Conservation (phyloP, 2,797 vertebrate genomes). For the Parauchenoglanis punctatus region DNA sequence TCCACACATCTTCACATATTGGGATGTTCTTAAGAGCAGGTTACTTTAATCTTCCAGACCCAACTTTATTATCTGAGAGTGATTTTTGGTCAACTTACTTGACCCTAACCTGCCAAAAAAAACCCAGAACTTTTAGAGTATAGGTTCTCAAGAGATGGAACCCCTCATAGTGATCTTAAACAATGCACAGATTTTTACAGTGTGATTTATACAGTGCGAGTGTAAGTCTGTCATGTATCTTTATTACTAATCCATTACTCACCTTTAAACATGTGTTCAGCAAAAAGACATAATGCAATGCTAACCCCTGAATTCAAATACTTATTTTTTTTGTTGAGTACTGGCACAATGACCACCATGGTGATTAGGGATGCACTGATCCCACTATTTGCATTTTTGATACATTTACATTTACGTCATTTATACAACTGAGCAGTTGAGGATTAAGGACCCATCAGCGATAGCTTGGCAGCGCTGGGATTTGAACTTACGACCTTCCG, state of each 20-base stretch:
- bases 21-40: not conserved
- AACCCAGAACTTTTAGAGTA: too few species aligned
- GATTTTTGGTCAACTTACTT: not conserved
- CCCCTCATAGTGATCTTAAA: not conserved
- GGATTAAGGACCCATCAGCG: too few species aligned
- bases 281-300: not conserved
- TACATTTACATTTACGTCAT: not conserved
- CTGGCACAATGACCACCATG: not conserved
- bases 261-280: not conserved
- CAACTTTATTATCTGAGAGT: not conserved
- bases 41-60: not conserved
- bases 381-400: not conserved
- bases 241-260: not conserved
- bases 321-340: too few species aligned
- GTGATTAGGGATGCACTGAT: not conserved
- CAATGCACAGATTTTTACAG: not conserved
- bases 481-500: too few species aligned
- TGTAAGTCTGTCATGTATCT: not conserved
- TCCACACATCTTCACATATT: not conserved
- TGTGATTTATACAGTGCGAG: constrained; percentile 8
- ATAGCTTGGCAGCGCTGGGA: too few species aligned
- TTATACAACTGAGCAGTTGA: too few species aligned
- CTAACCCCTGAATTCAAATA: not conserved
- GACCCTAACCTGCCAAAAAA: not conserved
- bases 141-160: not conserved